Evolutionary conservation across 2,113 vertebrate genomes (phyloP).

Genomic region (Apaloderma vittatum): DNA sequence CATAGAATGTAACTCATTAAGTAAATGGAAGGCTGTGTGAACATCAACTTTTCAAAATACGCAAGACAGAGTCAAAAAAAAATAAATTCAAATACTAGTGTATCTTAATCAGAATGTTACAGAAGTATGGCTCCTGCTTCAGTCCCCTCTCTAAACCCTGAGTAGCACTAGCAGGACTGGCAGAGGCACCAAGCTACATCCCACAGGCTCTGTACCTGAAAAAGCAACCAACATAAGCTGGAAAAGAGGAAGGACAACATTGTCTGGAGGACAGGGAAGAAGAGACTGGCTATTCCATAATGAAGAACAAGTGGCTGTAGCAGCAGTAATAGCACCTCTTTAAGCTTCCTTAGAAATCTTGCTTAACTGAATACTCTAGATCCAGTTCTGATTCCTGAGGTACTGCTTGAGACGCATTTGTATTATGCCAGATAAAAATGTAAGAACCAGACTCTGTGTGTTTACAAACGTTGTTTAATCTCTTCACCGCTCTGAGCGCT

Average conservation of each 20-base stretch:
- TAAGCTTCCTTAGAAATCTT: background rate
- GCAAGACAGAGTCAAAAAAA: background rate
- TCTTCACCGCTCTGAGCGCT: background rate
- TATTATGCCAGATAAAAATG: background rate
- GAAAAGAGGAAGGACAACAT: background rate
- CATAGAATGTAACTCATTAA: background rate
- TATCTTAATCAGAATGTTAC: background rate
- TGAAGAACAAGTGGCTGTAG: background rate
- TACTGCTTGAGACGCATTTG: background rate
- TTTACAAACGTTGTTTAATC: background rate
- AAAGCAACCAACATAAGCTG: fast-evolving
- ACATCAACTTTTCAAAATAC: background rate
- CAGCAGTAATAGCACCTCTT: fast-evolving
- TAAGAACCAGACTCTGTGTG: background rate
- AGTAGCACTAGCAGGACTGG: background rate
- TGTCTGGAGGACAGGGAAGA: fast-evolving
- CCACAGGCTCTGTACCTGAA: background rate
- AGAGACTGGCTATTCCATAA: background rate
- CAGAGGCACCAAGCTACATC: background rate
- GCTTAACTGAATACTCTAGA: background rate
- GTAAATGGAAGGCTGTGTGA: background rate
- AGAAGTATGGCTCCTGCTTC: background rate
- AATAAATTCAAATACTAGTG: fast-evolving
- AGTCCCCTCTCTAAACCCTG: background rate
- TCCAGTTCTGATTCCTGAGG: background rate